A percentile compares a stretch with the other conserved stretches of the same genome.
phyloP scores from a whole-genome alignment of 2,888 invertebrate species.

The Dione vanillae region DNA sequence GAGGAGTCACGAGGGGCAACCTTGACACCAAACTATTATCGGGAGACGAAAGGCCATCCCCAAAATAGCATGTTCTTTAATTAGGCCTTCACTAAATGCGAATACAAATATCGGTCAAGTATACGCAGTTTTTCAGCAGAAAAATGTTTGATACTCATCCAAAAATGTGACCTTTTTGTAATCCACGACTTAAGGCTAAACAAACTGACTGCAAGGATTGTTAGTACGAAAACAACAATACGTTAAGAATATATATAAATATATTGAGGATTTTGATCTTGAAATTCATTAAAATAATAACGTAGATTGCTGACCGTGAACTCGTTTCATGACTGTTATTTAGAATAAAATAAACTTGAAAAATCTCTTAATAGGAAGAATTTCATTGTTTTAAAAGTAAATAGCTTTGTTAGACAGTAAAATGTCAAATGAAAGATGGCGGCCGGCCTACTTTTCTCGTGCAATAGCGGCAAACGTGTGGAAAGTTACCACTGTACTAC shows the following conservation, averaged over 20 bases:
- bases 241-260: slow-evolving; percentile 58
- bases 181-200: slow-evolving; percentile 32
- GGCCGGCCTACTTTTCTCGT: slow-evolving; percentile 80
- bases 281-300: slow-evolving; percentile 55
- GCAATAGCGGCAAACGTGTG: slow-evolving; percentile 75
- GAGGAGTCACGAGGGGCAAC: slow-evolving; percentile 71
- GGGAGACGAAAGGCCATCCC: slow-evolving; percentile 75
- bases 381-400: slow-evolving; percentile 32
- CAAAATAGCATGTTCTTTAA: slow-evolving; percentile 74
- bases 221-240: slow-evolving; percentile 44
- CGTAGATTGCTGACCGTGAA: slow-evolving; percentile 6
- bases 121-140: slow-evolving; percentile 58
- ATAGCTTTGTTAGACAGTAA: slow-evolving; percentile 57
- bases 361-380: not conserved
- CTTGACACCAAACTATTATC: slow-evolving; percentile 82
- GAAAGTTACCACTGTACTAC: slow-evolving; percentile 83
- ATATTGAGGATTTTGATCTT: slow-evolving; percentile 70
- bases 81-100: slow-evolving; percentile 65
- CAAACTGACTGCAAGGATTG: slow-evolving; percentile 33
- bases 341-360: not conserved
- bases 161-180: slow-evolving; percentile 59
- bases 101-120: slow-evolving; percentile 79
- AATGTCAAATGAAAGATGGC: slow-evolving; percentile 79
- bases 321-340: slow-evolving; percentile 4
- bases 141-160: slow-evolving; percentile 65